These are phyloP conservation scores for Coranthus polyacanthus DNA, from an alignment of 2,797 vertebrate species.

Conservation along the genomic window DNA sequence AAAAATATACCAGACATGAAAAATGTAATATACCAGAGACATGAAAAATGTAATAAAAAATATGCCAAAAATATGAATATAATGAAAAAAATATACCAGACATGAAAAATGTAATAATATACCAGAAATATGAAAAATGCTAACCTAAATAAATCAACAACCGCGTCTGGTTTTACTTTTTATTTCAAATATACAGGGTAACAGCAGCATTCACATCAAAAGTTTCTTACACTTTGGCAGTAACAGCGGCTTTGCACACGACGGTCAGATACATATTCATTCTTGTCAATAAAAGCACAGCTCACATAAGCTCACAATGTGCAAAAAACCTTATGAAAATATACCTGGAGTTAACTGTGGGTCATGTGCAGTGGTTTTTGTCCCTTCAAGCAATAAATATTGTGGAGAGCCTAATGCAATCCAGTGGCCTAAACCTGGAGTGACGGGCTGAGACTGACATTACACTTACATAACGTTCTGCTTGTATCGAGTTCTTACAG, in stretches of 20 bases:
- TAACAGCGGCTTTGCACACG: slow-evolving; percentile 10
- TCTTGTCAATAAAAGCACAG: slow-evolving; percentile 23
- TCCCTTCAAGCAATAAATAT: slow-evolving; percentile 6
- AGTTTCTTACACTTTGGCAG: slow-evolving; percentile 54
- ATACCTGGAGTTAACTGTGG: slow-evolving; percentile 3
- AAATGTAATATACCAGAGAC: no score
- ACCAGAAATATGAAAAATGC: no score
- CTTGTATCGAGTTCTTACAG: slow-evolving; percentile 1
- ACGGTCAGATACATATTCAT: slow-evolving; percentile 20
- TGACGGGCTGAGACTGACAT: neutral
- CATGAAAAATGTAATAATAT: no score
- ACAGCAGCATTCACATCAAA: slow-evolving; percentile 41
- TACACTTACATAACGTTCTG: slow-evolving; percentile 24
- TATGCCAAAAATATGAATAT: no score
- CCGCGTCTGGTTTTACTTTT: neutral
- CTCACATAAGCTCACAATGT: slow-evolving; percentile 30
- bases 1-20: no score
- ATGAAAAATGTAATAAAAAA: no score
- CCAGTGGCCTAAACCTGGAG: slow-evolving; percentile 5
- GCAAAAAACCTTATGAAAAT: slow-evolving; percentile 47
- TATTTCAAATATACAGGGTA: slow-evolving; percentile 50
- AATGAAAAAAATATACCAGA: no score
- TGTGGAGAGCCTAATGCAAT: neutral
- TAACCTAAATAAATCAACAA: no score
- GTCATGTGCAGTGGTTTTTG: slow-evolving; percentile 4